Evolutionary conservation across 2,113 vertebrate species (phyloP).

Genomic region (Cygnus atratus): DNA sequence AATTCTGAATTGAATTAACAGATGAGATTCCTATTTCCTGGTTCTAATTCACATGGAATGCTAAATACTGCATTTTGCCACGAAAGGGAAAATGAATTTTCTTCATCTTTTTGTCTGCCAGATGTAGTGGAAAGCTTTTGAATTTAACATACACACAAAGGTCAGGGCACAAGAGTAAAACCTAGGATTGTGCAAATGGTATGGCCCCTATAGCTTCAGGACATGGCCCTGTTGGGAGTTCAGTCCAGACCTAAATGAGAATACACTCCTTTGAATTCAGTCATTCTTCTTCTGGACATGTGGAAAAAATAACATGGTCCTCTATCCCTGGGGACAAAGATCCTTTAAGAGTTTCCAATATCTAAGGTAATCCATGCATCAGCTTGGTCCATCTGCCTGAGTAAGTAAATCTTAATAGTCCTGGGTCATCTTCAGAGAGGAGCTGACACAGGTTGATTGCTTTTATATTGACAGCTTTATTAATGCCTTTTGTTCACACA

Average conservation of each 20-base stretch:
- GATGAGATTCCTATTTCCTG: conserved; percentile 32
- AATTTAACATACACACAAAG: conserved; percentile 43
- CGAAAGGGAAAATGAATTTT: conserved; percentile 38
- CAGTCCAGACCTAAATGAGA: conserved; percentile 26
- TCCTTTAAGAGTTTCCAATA: conserved; percentile 38
- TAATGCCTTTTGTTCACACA: conserved; percentile 45
- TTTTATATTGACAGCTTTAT: conserved; percentile 44
- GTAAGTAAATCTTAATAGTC: conserved; percentile 33
- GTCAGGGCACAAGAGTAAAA: conserved; percentile 38
- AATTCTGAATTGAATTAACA: conserved; percentile 44
- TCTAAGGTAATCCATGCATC: not conserved
- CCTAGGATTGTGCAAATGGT: conserved; percentile 16
- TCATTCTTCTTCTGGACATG: conserved; percentile 57
- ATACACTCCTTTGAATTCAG: conserved; percentile 44
- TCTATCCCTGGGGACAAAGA: not conserved
- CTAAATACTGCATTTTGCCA: conserved; percentile 15
- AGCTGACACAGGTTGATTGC: conserved; percentile 26
- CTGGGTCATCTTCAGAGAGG: conserved; percentile 2
- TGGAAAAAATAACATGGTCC: not conserved
- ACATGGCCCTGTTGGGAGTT: conserved; percentile 52
- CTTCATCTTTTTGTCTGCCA: conserved; percentile 52
- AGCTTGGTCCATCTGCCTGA: conserved; percentile 25
- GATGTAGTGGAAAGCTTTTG: conserved; percentile 52
- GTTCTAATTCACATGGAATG: conserved; percentile 62
- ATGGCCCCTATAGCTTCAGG: conserved; percentile 43